Evolutionary conservation across 2,888 invertebrate genomes (phyloP).

Genomic region (Athalia circularis): DNA sequence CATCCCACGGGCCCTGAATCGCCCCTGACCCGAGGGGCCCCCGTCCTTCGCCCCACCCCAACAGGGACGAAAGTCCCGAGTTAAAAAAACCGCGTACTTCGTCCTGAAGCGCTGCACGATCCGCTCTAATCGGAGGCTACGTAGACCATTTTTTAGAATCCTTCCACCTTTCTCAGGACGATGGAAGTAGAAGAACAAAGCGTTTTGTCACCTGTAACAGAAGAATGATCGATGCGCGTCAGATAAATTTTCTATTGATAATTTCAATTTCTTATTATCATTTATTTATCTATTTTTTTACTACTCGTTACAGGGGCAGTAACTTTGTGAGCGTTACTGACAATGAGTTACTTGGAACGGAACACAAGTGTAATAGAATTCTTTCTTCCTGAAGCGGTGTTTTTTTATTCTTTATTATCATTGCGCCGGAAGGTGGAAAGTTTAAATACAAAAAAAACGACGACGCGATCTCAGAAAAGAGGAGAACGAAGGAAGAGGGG

Average conservation of each 20-base stretch:
- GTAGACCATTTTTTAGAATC: not conserved
- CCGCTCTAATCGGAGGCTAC: not conserved
- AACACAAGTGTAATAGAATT: not conserved
- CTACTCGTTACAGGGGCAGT: too few species aligned
- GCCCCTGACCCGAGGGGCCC: constrained; percentile 42
- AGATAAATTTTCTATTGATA: too few species aligned
- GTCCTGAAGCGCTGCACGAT: not conserved
- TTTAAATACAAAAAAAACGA: constrained; percentile 35
- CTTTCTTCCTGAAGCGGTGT: constrained; percentile 8
- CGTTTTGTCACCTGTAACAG: too few species aligned
- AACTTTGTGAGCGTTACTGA: too few species aligned
- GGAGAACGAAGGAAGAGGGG: not conserved
- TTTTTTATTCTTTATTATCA: constrained; percentile 20
- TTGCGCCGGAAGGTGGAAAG: constrained; percentile 38
- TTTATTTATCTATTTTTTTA: too few species aligned
- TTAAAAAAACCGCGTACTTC: constrained; percentile 1
- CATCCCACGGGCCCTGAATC: constrained; percentile 68
- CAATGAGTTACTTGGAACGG: too few species aligned
- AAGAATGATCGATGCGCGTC: too few species aligned
- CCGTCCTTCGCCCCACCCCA: constrained; percentile 40
- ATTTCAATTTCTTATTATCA: too few species aligned
- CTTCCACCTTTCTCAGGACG: not conserved
- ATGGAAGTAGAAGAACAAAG: too few species aligned
- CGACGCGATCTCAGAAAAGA: constrained; percentile 6
- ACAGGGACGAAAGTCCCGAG: constrained; percentile 27